A percentile compares a stretch with the other conserved stretches of the same genome.
Evolutionary conservation across 2,113 vertebrate species (phyloP).

Genomic region (Channa maculata): DNA sequence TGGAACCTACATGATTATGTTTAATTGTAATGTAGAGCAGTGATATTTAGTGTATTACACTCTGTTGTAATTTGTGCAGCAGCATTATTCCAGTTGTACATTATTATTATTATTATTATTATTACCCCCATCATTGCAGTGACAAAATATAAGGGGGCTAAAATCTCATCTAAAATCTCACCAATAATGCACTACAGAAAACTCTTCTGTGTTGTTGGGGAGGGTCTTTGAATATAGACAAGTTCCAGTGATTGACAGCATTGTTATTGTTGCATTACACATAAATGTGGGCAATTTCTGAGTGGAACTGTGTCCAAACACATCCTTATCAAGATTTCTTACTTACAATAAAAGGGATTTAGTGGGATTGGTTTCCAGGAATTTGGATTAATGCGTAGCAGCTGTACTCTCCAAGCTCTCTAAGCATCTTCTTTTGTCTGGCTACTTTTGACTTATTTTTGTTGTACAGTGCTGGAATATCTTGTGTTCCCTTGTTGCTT

Average conservation of each 20-base stretch:
- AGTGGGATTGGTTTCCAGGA: constrained; percentile 47
- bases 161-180: neutral
- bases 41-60: neutral
- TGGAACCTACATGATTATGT: neutral
- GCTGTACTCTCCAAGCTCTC: constrained; percentile 30
- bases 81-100: neutral
- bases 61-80: neutral
- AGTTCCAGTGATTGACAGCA: constrained; percentile 35
- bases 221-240: neutral
- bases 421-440: constrained; percentile 35
- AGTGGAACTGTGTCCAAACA: constrained; percentile 34
- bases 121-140: neutral
- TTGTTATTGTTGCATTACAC: constrained; percentile 44
- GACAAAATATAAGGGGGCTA: neutral
- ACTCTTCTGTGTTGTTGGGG: constrained; percentile 4
- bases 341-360: constrained; percentile 51
- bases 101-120: no score
- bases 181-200: neutral
- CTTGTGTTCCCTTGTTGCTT: constrained; percentile 35
- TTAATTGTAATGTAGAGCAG: neutral
- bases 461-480: constrained; percentile 29
- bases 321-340: constrained; percentile 32
- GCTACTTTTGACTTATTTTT: constrained; percentile 21
- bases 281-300: constrained; percentile 24
- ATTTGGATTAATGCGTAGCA: constrained; percentile 51